These are phyloP conservation scores for Coccyzus lansbergi DNA, from an alignment of 2,797 vertebrate genomes.

Conservation along the genomic window DNA sequence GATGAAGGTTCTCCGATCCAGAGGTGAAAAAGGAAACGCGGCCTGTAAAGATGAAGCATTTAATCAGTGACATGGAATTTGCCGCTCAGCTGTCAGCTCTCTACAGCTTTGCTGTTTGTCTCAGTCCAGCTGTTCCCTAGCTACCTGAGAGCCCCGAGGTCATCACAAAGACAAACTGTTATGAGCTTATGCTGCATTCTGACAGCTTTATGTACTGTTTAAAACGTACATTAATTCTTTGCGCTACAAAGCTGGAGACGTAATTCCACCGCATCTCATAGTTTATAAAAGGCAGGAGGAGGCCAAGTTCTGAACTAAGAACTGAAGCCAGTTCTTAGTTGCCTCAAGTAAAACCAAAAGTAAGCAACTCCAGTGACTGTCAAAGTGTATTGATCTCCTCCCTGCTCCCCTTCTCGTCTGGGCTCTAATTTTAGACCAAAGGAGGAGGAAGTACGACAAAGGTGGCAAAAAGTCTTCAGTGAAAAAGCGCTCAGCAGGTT, in stretches of 20 bases:
- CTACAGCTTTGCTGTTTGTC: background rate
- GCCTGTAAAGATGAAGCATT: conserved; percentile 77
- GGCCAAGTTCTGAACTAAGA: background rate
- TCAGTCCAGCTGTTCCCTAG: background rate
- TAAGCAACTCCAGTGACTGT: background rate
- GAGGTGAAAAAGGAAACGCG: conserved; percentile 96
- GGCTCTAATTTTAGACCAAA: conserved; percentile 28
- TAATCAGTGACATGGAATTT: background rate
- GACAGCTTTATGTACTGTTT: background rate
- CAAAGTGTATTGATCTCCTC: background rate
- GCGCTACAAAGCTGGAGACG: background rate
- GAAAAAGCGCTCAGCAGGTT: background rate
- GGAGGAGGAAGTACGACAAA: background rate
- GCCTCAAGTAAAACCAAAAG: background rate
- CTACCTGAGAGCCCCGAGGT: background rate
- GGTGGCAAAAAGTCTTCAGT: background rate
- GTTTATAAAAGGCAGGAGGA: background rate
- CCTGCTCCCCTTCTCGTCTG: background rate
- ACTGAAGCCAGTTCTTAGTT: background rate
- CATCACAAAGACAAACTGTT: background rate
- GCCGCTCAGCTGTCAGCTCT: background rate
- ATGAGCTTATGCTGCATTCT: background rate
- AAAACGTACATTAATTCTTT: background rate
- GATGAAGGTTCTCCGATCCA: conserved; percentile 94
- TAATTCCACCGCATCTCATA: background rate